These are phyloP conservation scores for Pseudoatta argentina DNA, from an alignment of 1,140 invertebrate genomes.

Conservation along the genomic window DNA sequence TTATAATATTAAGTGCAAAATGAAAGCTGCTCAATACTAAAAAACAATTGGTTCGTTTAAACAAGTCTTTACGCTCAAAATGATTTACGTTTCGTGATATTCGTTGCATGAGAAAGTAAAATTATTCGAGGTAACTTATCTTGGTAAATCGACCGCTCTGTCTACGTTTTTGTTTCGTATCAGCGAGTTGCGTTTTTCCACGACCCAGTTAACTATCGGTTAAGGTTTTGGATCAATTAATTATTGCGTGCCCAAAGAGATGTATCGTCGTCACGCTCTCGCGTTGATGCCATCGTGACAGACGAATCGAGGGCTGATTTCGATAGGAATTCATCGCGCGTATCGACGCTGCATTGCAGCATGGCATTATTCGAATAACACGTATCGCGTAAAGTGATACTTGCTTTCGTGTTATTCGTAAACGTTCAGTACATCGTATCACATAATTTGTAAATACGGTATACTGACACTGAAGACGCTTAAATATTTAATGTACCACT, in stretches of 20 bases:
- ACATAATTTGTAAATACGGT: constrained; percentile 47
- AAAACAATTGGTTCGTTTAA: not conserved
- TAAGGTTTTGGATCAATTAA: constrained; percentile 45
- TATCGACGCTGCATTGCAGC: not conserved
- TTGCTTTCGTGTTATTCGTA: constrained; percentile 49
- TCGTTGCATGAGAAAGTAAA: constrained; percentile 37
- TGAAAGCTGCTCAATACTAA: not conserved
- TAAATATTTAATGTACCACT: constrained; percentile 14
- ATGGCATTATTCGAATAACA: constrained; percentile 14
- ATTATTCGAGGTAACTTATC: constrained; percentile 16
- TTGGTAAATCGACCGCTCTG: constrained; percentile 37
- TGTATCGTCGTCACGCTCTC: constrained; percentile 35
- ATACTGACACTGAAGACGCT: constrained; percentile 24
- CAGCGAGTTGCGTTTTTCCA: constrained; percentile 31
- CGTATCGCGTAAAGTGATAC: constrained; percentile 52
- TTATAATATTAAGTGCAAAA: not conserved
- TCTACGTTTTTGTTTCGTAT: constrained; percentile 5
- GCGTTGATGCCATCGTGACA: constrained; percentile 5
- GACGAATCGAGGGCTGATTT: constrained; percentile 24
- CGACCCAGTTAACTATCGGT: constrained; percentile 50
- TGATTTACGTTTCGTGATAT: constrained; percentile 21
- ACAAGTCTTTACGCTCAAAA: constrained; percentile 17
- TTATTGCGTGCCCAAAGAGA: constrained; percentile 32
- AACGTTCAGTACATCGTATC: constrained; percentile 19
- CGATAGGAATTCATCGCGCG: constrained; percentile 56